Conservation (phyloP, 2,113 vertebrate genomes). For the Orycteropus afer region DNA sequence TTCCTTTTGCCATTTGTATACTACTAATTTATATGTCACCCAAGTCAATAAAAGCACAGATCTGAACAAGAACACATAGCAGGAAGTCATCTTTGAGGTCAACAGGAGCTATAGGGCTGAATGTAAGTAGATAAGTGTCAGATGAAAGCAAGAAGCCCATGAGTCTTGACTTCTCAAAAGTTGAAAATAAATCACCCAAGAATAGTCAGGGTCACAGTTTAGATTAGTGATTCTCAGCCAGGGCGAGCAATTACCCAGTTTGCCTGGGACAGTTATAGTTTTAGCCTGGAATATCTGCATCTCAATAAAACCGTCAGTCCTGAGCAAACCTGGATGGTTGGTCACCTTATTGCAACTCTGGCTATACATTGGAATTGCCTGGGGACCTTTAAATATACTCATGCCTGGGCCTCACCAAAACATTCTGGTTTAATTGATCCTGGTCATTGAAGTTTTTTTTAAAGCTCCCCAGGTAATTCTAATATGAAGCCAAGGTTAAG, state of each 20-base stretch:
- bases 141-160: neutral
- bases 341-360: neutral
- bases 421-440: neutral
- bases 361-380: neutral
- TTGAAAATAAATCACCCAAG: constrained; percentile 40
- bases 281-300: neutral
- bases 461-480: neutral
- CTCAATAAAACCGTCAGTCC: neutral
- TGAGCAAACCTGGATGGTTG: neutral
- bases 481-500: neutral
- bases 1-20: constrained; percentile 6
- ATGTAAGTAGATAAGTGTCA: constrained; percentile 43
- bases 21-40: neutral
- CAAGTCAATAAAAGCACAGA: neutral
- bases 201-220: neutral
- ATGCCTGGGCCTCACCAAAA: neutral
- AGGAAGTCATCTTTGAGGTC: neutral
- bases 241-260: neutral
- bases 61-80: neutral
- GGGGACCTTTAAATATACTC: neutral
- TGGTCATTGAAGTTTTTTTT: neutral
- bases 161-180: constrained; percentile 45
- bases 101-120: neutral
- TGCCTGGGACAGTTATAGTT: neutral
- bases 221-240: neutral